Evolutionary conservation across 2,113 vertebrate species (phyloP), one percentile per base, ranked within the genome.

Genomic region (Aplodontia rufa): DNA sequence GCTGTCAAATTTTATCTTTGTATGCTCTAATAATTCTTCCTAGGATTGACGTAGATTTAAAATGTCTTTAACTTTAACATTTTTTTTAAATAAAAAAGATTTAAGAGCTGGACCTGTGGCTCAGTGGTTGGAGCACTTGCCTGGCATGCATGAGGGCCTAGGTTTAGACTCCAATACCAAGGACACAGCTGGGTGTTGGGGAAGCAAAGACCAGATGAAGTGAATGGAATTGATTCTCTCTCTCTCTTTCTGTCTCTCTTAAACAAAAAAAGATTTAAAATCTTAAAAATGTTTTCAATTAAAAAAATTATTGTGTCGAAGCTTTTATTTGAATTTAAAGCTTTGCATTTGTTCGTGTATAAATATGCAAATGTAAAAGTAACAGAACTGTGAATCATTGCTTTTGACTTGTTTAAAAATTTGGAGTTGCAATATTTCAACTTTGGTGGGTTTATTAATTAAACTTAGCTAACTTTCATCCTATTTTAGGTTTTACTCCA

Each of bases 331-430:
- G 69, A 90, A 91, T 84, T 89, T 84, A 72, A 93, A 60, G 28
- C 47, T 93, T 92, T 94, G 62, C 16, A 45, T 81, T 20, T 66
- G 40, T 69, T 26, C 28, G 6, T 28, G 1, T 49, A 5, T 42
- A 9, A 26, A 26, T 40, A 24, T 53, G 24, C 8, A 75, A 37
- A 62, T 66, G 16, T 49, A 87, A 90, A 76, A 72, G 9, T 60
- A 76, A 82, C 24, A 42, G 40, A 90, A 68, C 17, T 72, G 40
- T 75, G n/a, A 91, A 83, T 93, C 40, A 69, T 12, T 96, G 53
- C 6, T 45, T 88, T 92, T 95, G 88, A 22, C 83, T 92, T 49
- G 58, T 68, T 93, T 96, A 85, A 91, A 91, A 86, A 58, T 79
- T 66, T 87, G 47, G 40, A 78, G 45, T 84, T 96, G 5, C n/a